Evolutionary conservation across 1,140 invertebrate species (phyloP), one percentile per base, ranked within the genome.

Genomic region (Rhagoletis pomonella): DNA sequence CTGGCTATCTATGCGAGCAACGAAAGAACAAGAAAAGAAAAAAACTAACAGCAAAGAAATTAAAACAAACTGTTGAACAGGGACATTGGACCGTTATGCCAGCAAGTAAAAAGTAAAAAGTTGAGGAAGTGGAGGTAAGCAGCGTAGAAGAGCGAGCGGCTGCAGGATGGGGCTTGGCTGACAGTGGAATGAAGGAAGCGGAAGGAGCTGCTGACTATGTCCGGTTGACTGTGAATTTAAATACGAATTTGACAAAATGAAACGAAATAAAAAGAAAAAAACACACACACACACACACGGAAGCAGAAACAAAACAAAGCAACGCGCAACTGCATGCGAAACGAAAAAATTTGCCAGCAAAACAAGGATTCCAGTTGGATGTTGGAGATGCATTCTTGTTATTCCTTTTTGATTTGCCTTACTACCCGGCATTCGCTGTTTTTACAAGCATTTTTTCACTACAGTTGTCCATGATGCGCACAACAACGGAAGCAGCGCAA

Each of bases 141-240:
- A 73, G 29, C 7, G 39, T 2, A 14, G 3, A 77, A 47, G 19
- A 47, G 50, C 6, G 50, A 81, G 50, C 39, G 73, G 73, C 19
- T 81, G 73, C 47, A 81, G 55, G 47, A 47, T 47, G 50, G 29
- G 58, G 17, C 6, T 62, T 14, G 6, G 50, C 17, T n/a, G 17
- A n/a, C 10, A 12, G 44, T 12, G 19, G 10, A 14, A 29, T 42
- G 39, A 3, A 64, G 29, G 58, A 6, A 42, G 59, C 58, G 84
- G 60, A 86, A 42, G 44, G 12, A 64, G 84, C 19, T 39, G 84
- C 19, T 39, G 50, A 86, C 84, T 62, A 81, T 81, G 73, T 81
- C 73, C 73, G 73, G 73, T 81, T 81, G 44, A 81, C 73, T 81
- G 73, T 81, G 73, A 81, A 81, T 81, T 81, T 81, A 81, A 81